Evolutionary conservation across 2,888 invertebrate genomes (phyloP).

Genomic region (Parochlus steinenii): DNA sequence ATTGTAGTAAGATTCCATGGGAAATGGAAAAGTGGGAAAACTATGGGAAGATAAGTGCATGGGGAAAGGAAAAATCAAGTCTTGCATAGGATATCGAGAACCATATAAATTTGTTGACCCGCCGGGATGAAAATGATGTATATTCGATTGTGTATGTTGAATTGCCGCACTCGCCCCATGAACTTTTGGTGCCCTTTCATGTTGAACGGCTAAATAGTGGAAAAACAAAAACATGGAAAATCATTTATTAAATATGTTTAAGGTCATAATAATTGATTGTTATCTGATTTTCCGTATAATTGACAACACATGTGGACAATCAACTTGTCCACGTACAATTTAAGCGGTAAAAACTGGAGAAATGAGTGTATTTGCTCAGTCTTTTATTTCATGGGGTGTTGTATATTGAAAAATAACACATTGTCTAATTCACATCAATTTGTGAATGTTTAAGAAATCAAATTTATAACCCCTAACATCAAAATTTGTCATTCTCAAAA

Average conservation of each 20-base stretch:
- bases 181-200: conserved; percentile 58
- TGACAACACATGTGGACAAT: conserved; percentile 28
- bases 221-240: too few species aligned
- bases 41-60: conserved; percentile 22
- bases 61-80: conserved; percentile 22
- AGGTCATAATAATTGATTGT: conserved; percentile 3
- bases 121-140: conserved; percentile 29
- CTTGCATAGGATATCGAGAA: conserved; percentile 24
- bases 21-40: conserved; percentile 8
- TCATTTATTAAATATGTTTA: neutral
- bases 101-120: conserved; percentile 24
- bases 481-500: neutral
- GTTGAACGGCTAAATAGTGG: conserved; percentile 83
- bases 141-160: neutral
- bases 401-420: conserved; percentile 6
- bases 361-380: too few species aligned
- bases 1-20: conserved; percentile 8
- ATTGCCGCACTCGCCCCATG: neutral
- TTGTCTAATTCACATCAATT: conserved; percentile 12
- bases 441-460: conserved; percentile 12
- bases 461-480: neutral
- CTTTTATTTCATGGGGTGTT: too few species aligned
- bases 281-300: conserved; percentile 27
- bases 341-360: too few species aligned
- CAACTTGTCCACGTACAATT: too few species aligned